Evolutionary conservation across 2,888 invertebrate species (phyloP).

Genomic region (Rutpela maculata): DNA sequence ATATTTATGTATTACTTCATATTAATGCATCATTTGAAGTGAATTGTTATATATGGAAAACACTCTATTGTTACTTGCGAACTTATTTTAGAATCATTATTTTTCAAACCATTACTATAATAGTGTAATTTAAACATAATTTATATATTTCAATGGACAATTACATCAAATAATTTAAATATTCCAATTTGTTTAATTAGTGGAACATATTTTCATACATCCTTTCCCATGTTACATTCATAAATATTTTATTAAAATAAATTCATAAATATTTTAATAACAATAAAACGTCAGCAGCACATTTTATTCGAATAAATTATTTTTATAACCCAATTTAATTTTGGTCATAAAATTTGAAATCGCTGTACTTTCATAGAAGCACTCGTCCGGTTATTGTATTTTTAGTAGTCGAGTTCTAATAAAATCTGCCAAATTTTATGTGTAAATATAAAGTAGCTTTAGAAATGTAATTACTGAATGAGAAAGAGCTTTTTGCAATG

Average conservation of each 20-base stretch:
- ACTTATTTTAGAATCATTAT: no score
- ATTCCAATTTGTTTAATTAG: conserved; percentile 2
- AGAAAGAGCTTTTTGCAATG: neutral
- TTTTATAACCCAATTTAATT: neutral
- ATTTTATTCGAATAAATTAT: conserved; percentile 1
- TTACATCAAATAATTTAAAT: neutral
- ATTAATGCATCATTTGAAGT: no score
- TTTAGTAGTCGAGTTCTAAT: conserved; percentile 5
- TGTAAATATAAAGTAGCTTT: conserved; percentile 9
- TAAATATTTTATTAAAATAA: conserved; percentile 3
- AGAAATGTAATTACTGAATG: neutral
- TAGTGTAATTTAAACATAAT: no score
- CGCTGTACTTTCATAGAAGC: neutral
- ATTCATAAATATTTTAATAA: conserved; percentile 7
- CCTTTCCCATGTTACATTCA: neutral
- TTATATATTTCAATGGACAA: no score
- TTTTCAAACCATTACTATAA: no score
- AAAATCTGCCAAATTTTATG: conserved; percentile 6
- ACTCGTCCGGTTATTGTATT: neutral
- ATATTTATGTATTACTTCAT: no score
- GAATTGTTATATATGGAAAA: no score
- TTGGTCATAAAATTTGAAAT: neutral
- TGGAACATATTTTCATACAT: neutral
- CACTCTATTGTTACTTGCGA: no score
- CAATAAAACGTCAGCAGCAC: neutral